Percentiles rank a stretch among this genome's conserved stretches.
These are phyloP conservation scores for Adineta ricciae DNA, from an alignment of 2,888 invertebrate species.

Conservation along the genomic window DNA sequence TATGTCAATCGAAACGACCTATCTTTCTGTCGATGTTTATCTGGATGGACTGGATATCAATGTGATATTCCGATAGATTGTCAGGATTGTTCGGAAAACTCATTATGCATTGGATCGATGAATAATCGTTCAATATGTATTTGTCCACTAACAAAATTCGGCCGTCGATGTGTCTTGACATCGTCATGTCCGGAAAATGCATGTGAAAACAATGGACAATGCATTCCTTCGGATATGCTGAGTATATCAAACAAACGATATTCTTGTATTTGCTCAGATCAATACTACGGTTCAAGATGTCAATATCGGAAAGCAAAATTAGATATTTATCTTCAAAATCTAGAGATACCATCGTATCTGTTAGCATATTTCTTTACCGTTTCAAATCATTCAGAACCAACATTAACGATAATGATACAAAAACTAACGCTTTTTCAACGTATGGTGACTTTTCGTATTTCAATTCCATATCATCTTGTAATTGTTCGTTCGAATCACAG, in stretches of 20 bases:
- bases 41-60: not conserved
- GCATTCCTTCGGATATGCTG: not conserved
- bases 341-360: not conserved
- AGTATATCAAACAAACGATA: not conserved
- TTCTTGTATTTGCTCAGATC: not conserved
- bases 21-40: not conserved
- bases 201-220: conserved; percentile 1
- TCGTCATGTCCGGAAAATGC: not conserved
- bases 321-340: not conserved
- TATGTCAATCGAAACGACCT: not conserved
- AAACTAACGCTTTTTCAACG: not conserved
- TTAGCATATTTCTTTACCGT: not conserved
- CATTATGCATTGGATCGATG: not conserved
- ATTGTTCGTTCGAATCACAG: not conserved
- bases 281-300: not conserved
- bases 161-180: not conserved
- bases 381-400: not conserved
- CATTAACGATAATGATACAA: not conserved
- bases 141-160: not conserved
- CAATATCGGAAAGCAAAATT: not conserved
- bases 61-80: not conserved
- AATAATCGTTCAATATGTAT: conserved; percentile 8
- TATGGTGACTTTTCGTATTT: not conserved
- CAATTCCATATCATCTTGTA: not conserved
- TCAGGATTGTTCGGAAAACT: not conserved